Base-by-base conservation (phyloP, 2,888 invertebrate genomes). In the Ennomos fuscantarius region DNA sequence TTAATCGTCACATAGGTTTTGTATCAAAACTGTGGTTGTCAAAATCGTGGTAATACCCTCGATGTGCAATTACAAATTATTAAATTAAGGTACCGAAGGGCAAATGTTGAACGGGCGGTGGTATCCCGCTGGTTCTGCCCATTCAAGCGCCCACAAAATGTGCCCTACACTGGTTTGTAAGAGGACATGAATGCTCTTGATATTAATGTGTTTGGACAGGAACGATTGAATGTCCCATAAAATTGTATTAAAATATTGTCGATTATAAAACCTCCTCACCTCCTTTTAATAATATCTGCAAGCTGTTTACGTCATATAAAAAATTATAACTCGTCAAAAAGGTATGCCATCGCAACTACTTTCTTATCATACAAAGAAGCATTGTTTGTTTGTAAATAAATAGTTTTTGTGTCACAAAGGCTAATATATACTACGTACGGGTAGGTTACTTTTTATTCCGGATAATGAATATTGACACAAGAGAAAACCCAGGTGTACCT, bases 41-140 rank as follows among this genome's bases (percentile, higher is more conserved):
- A 24, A 6, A 24, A 24, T 24, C 24, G 5, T 24, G 24, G 24
- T 24, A 24, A 24, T 3, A 6, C 24, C 13, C 13, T 13, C 73
- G 73, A 74, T 79, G 77, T 66, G 79, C 81, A 84, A 85, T 87
- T 86, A 87, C 85, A 86, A 81, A 87, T 87, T 86, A 87, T 86
- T 87, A 81, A 87, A 86, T 84, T 83, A 83, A 83, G 78, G 71
- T 74, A 74, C 32, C 32, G 33, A 53, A 41, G 40, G 47, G 44
- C 34, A 35, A 40, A 43, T 12, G 67, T 65, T 74, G 75, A 79
- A 69, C 74, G 70, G 63, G 51, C 46, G 24, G 33, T 11, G 76
- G 74, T 73, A 79, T 83, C 88, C 86, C 70, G 84, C 79, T 61
- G 86, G 45, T 76, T 48, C 54, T 56, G 68, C 62, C 69, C 76